Evolutionary conservation across 2,888 invertebrate species (phyloP).

Genomic region (Luperina nickerlii): DNA sequence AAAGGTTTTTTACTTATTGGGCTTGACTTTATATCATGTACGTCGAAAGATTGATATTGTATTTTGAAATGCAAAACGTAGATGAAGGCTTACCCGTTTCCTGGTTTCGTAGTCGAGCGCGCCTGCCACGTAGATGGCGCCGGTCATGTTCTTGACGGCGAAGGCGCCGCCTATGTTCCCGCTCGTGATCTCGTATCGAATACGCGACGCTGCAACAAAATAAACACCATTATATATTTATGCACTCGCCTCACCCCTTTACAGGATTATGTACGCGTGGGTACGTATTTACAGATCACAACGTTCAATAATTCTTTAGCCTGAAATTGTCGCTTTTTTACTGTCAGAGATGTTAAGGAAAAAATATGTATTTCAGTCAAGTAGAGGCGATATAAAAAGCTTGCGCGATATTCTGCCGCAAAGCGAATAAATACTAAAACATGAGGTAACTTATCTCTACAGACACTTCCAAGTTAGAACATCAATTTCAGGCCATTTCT

Average conservation of each 20-base stretch:
- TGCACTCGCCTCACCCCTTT: slow-evolving; percentile 34
- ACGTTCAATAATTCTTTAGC: slow-evolving; percentile 44
- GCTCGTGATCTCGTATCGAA: slow-evolving; percentile 99
- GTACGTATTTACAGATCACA: slow-evolving; percentile 44
- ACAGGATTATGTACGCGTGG: slow-evolving; percentile 39
- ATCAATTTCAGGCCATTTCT: slow-evolving; percentile 54
- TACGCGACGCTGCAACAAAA: slow-evolving; percentile 96
- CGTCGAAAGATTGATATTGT: slow-evolving; percentile 44
- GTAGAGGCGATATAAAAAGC: slow-evolving; percentile 41
- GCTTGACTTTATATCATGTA: slow-evolving; percentile 29
- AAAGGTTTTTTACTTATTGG: slow-evolving; percentile 9
- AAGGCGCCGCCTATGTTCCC: slow-evolving; percentile 99
- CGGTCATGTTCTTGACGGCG: slow-evolving; percentile 99
- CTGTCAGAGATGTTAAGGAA: slow-evolving; percentile 29
- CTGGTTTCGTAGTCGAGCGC: slow-evolving; percentile 99
- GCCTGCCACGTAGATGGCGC: slow-evolving; percentile 99
- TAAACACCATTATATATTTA: slow-evolving; percentile 69
- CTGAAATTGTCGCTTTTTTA: slow-evolving; percentile 34
- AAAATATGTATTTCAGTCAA: slow-evolving; percentile 48
- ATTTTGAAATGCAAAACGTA: slow-evolving; percentile 52
- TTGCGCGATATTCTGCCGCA: slow-evolving; percentile 34
- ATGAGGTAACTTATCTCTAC: slow-evolving; percentile 52
- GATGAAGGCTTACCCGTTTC: slow-evolving; percentile 94
- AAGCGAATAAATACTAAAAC: slow-evolving; percentile 55
- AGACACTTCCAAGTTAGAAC: slow-evolving; percentile 56